phyloP scores from a whole-genome alignment of 1,140 invertebrate species.

The Drosophila cardini region DNA sequence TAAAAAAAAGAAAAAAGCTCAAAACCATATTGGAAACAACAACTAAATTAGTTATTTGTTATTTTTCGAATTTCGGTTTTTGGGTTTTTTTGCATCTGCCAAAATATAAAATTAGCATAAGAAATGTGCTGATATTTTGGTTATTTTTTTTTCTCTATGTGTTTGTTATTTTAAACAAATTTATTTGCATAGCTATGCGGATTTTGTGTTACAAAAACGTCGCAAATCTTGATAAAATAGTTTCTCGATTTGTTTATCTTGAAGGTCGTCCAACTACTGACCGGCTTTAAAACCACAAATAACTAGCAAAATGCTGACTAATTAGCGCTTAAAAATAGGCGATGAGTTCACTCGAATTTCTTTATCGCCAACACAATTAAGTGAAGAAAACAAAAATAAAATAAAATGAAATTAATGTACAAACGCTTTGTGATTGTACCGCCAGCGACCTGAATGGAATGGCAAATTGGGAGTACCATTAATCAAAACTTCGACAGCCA shows the following conservation, averaged over 20 bases:
- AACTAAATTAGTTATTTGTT: constrained; percentile 60
- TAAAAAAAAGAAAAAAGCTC: constrained; percentile 54
- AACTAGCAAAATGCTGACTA: constrained; percentile 29
- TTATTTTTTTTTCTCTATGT: constrained; percentile 36
- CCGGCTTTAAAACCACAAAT: constrained; percentile 34
- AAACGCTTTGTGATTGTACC: constrained; percentile 39
- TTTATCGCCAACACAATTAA: constrained; percentile 34
- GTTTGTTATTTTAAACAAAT: constrained; percentile 17
- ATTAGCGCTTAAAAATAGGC: constrained; percentile 73
- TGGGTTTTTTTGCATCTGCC: constrained; percentile 73
- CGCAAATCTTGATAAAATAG: constrained; percentile 48
- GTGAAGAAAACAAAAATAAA: constrained; percentile 3
- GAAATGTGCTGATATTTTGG: constrained; percentile 76
- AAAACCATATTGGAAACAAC: constrained; percentile 56
- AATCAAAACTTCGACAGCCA: constrained; percentile 61
- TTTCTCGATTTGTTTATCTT: constrained; percentile 36
- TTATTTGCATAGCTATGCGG: constrained; percentile 83
- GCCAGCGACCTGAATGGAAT: constrained; percentile 53
- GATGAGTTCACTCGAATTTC: constrained; percentile 71
- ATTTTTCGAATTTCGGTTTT: constrained; percentile 58
- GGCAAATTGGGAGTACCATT: constrained; percentile 62
- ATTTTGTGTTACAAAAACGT: constrained; percentile 74
- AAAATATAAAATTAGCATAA: constrained; percentile 73
- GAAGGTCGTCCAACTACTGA: constrained; percentile 70
- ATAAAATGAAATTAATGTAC: constrained; percentile 52